phyloP scores from a whole-genome alignment of 2,888 invertebrate species.

The Formica aserva region DNA sequence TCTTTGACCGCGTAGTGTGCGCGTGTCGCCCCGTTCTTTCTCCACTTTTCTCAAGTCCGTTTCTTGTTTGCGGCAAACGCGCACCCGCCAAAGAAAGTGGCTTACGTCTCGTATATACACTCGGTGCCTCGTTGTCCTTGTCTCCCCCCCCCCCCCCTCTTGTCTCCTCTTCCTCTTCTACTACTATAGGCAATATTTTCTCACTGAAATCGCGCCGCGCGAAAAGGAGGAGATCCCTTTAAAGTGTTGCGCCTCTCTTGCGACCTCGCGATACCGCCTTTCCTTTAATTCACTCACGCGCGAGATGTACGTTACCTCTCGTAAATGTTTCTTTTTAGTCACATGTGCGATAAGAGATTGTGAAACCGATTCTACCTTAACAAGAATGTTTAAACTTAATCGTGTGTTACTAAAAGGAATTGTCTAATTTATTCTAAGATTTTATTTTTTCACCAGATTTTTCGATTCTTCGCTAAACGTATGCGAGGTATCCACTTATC shows the following conservation, averaged over 20 bases:
- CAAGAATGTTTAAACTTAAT: not conserved
- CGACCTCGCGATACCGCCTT: constrained; percentile 17
- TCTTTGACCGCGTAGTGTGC: constrained; percentile 34
- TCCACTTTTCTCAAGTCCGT: constrained; percentile 54
- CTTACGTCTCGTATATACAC: constrained; percentile 38
- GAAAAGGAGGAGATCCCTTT: not conserved
- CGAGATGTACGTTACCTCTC: not conserved
- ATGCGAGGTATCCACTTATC: no score
- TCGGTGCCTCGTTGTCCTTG: constrained; percentile 8
- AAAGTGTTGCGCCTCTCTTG: constrained; percentile 44
- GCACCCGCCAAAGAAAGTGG: constrained; percentile 47
- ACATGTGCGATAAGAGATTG: not conserved
- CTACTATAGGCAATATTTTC: constrained; percentile 53
- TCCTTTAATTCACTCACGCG: constrained; percentile 12
- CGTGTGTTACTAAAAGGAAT: not conserved
- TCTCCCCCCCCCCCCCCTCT: not conserved
- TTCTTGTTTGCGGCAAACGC: constrained; percentile 54
- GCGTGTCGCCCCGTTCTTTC: constrained; percentile 28
- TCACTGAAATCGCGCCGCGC: constrained; percentile 40
- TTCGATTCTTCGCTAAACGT: not conserved
- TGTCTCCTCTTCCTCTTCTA: not conserved
- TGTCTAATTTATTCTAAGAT: not conserved
- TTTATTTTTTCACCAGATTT: not conserved
- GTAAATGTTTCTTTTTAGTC: constrained; percentile 16
- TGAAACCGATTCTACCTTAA: not conserved